These are phyloP conservation scores for Microtus richardsoni DNA, from an alignment of 2,113 vertebrate species.

Conservation along the genomic window DNA sequence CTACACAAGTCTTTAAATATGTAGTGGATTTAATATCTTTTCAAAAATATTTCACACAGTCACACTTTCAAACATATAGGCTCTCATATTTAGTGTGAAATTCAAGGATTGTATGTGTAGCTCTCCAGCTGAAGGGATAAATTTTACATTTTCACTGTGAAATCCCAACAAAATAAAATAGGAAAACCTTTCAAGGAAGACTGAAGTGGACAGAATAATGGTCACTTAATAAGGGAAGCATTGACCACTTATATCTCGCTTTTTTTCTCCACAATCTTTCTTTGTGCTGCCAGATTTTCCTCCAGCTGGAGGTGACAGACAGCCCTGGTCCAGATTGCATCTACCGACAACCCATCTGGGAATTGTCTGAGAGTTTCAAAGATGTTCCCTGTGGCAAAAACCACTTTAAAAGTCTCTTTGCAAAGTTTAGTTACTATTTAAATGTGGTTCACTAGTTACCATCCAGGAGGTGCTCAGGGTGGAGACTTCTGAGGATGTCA, in stretches of 20 bases:
- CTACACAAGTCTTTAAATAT: slow-evolving; percentile 20
- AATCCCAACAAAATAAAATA: slow-evolving; percentile 36
- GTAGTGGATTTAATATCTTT: slow-evolving; percentile 29
- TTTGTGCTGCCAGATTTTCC: slow-evolving; percentile 64
- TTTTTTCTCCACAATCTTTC: slow-evolving; percentile 28
- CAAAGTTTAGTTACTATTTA: slow-evolving; percentile 59
- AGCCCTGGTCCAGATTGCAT: slow-evolving; percentile 65
- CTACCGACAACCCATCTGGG: slow-evolving; percentile 74
- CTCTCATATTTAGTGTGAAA: slow-evolving; percentile 27
- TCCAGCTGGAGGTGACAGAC: slow-evolving; percentile 75
- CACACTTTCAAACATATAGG: background rate
- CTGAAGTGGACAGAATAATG: background rate
- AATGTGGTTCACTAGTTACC: slow-evolving; percentile 30
- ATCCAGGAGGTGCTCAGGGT: background rate
- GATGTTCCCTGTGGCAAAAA: slow-evolving; percentile 75
- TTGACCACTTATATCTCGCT: background rate
- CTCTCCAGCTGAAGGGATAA: background rate
- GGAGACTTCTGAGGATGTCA: background rate
- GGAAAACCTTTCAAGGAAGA: slow-evolving; percentile 29
- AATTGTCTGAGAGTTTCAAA: slow-evolving; percentile 76
- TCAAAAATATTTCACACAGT: slow-evolving; percentile 29
- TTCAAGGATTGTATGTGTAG: background rate
- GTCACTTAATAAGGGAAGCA: slow-evolving; percentile 25
- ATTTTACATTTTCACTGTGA: slow-evolving; percentile 13
- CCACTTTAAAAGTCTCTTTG: slow-evolving; percentile 69